A percentile compares a stretch with the other conserved stretches of the same genome.
Conservation (phyloP, 2,888 invertebrate species). For the Oscheius sp. region DNA sequence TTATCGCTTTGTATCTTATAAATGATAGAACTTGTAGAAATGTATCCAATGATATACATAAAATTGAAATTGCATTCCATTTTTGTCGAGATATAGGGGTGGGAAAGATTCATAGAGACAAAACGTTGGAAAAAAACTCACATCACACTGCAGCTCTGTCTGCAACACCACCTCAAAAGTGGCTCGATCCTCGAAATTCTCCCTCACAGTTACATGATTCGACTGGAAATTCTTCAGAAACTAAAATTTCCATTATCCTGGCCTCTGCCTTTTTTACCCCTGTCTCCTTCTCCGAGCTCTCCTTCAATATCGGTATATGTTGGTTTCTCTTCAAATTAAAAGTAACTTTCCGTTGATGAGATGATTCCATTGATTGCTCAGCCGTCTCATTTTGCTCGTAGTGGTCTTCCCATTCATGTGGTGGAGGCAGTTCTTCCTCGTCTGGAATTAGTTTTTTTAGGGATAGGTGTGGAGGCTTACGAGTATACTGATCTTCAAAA, state of each 20-base stretch:
- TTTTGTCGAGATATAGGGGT: not conserved
- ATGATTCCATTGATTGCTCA: not conserved
- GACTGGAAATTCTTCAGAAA: not conserved
- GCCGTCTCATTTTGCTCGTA: slow-evolving; percentile 4
- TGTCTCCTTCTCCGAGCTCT: not conserved
- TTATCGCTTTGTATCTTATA: too few species aligned
- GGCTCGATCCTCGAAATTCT: slow-evolving; percentile 17
- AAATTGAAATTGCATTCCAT: too few species aligned
- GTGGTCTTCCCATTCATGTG: slow-evolving; percentile 8
- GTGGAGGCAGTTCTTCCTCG: not conserved
- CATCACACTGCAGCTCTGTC: slow-evolving; percentile 23
- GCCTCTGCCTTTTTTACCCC: too few species aligned
- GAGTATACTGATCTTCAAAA: not conserved
- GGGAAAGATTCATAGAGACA: not conserved
- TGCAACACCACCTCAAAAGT: slow-evolving; percentile 18
- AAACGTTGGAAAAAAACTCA: too few species aligned
- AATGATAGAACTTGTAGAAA: too few species aligned
- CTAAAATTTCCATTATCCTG: not conserved
- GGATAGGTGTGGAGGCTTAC: too few species aligned
- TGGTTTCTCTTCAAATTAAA: slow-evolving; percentile 1
- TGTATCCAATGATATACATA: too few species aligned
- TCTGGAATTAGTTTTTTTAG: too few species aligned
- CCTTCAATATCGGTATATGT: not conserved
- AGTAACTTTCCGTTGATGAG: slow-evolving; percentile 3
- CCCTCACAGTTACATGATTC: slow-evolving; percentile 6